Conservation (phyloP, 2,797 vertebrate species). For the Allobates femoralis region DNA sequence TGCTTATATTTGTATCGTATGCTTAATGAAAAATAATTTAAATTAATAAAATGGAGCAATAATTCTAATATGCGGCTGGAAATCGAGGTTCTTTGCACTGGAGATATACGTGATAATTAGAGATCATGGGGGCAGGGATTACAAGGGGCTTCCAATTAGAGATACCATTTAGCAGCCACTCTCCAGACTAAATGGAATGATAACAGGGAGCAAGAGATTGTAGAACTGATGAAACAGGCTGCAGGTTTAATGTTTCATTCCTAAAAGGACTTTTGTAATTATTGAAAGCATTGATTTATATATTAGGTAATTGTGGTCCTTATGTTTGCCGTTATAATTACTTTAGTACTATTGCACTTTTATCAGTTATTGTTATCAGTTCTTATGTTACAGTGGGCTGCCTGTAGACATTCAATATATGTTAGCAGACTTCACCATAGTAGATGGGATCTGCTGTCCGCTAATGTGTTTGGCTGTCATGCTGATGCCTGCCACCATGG, state of each 20-base stretch:
- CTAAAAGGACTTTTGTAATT: not conserved
- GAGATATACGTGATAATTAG: not conserved
- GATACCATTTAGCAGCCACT: not conserved
- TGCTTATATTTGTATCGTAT: not conserved
- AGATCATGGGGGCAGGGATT: not conserved
- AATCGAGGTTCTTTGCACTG: not conserved
- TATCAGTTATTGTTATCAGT: not conserved
- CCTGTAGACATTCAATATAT: not conserved
- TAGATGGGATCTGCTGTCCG: not conserved
- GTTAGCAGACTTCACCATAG: not conserved
- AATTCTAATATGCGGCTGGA: not conserved
- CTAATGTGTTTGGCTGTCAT: not conserved
- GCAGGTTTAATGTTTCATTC: not conserved
- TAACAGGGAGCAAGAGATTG: constrained; percentile 1
- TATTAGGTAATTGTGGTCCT: not conserved
- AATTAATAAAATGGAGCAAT: too few species aligned
- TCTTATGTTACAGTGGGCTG: not conserved
- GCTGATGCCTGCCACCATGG: not conserved
- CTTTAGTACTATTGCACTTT: not conserved
- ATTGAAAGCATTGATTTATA: too few species aligned
- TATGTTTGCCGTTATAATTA: too few species aligned
- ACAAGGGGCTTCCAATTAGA: not conserved
- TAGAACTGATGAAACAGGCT: not conserved
- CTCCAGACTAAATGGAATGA: not conserved
- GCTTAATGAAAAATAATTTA: not conserved